phyloP scores from a whole-genome alignment of 2,797 vertebrate species.

The Sphenopsis melanotis region DNA sequence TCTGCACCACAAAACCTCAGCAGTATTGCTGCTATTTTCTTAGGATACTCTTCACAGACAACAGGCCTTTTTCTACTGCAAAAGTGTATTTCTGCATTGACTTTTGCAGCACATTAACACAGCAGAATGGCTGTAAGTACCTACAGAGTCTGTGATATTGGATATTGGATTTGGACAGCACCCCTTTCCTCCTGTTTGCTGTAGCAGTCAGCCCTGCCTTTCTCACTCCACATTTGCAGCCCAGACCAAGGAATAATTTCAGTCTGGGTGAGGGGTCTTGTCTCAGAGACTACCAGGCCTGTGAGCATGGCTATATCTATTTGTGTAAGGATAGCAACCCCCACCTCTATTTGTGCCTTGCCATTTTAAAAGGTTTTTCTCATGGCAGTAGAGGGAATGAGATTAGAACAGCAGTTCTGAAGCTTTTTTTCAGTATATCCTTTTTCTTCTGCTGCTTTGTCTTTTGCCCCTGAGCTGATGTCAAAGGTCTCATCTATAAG shows the following conservation, averaged over 20 bases:
- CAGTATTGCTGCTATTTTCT: not conserved
- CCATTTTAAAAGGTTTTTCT: not conserved
- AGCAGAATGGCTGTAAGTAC: not conserved
- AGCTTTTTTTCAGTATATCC: not conserved
- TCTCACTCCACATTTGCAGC: not conserved
- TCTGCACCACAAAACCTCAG: not conserved
- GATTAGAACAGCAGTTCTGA: not conserved
- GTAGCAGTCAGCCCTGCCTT: not conserved
- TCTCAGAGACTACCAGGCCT: not conserved
- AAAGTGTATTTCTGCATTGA: not conserved
- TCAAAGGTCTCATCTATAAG: not conserved
- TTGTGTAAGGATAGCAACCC: not conserved
- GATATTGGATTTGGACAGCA: not conserved
- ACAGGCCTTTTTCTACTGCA: not conserved
- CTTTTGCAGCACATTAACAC: not conserved
- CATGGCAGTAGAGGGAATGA: not conserved
- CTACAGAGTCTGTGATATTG: not conserved
- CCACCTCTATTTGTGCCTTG: not conserved
- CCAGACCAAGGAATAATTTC: not conserved
- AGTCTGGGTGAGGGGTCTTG: fast-evolving
- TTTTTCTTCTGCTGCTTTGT: not conserved
- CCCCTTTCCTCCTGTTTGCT: not conserved
- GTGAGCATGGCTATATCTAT: not conserved
- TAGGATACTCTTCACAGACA: not conserved
- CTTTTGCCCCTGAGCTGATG: not conserved